phyloP scores from a whole-genome alignment of 2,113 vertebrate genomes.

The Danionella cerebrum region DNA sequence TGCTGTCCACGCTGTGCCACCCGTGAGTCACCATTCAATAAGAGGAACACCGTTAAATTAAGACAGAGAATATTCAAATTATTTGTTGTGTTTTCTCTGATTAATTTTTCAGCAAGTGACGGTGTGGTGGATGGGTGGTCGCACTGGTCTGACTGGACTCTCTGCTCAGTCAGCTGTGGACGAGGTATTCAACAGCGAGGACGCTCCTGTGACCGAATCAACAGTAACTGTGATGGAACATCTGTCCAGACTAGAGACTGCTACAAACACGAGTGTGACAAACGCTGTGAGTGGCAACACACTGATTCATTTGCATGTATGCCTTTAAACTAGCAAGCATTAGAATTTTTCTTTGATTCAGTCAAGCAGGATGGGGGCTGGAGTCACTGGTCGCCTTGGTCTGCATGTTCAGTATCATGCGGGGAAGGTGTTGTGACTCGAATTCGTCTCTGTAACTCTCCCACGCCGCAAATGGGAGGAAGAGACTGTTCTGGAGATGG shows the following conservation, averaged over 20 bases:
- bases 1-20: constrained; percentile 90
- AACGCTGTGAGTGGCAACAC: constrained; percentile 79
- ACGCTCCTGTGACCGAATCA: constrained; percentile 95
- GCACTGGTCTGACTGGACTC: constrained; percentile 97
- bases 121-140: constrained; percentile 88
- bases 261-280: constrained; percentile 91
- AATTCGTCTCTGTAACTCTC: constrained; percentile 97
- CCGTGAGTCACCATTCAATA: constrained; percentile 68
- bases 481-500: constrained; percentile 84
- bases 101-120: constrained; percentile 66
- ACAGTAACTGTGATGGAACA: constrained; percentile 89
- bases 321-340: background rate
- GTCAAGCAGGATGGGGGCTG: constrained; percentile 96
- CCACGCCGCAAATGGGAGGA: constrained; percentile 92
- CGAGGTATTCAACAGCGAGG: constrained; percentile 94
- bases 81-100: background rate
- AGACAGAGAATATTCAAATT: no score
- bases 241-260: constrained; percentile 97
- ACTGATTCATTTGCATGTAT: no score
- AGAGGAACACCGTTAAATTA: no score
- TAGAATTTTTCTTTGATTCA: constrained; percentile 38
- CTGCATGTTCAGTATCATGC: constrained; percentile 92
- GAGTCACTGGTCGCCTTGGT: constrained; percentile 99
- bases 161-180: constrained; percentile 89
- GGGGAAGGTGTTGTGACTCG: constrained; percentile 87